Conservation (phyloP, 2,113 vertebrate genomes). For the Corythoichthys haematopterus region DNA sequence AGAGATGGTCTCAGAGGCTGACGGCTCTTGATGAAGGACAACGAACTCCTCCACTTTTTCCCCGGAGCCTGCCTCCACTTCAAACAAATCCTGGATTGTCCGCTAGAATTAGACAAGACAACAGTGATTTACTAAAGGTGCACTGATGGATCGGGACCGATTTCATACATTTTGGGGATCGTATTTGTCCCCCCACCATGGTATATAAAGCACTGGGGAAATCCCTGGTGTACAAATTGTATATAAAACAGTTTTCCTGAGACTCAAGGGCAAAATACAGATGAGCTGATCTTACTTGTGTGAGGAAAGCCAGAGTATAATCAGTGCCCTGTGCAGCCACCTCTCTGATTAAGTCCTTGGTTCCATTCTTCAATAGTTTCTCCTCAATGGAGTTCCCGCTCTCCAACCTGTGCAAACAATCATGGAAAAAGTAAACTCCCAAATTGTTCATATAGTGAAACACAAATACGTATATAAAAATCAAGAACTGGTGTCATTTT, state of each 20-base stretch:
- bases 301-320: slow-evolving; percentile 88
- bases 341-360: slow-evolving; percentile 90
- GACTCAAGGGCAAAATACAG: neutral
- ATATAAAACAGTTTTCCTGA: neutral
- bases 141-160: neutral
- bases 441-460: neutral
- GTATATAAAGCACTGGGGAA: no score
- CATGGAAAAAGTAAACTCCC: neutral
- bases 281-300: slow-evolving; percentile 72
- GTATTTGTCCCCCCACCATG: no score
- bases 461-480: neutral
- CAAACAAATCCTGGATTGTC: slow-evolving; percentile 91
- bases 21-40: slow-evolving; percentile 87
- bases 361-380: slow-evolving; percentile 89
- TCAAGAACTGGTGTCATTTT: neutral
- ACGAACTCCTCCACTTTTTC: slow-evolving; percentile 92
- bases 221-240: neutral
- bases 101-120: slow-evolving; percentile 64
- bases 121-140: neutral
- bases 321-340: slow-evolving; percentile 91
- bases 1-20: slow-evolving; percentile 84
- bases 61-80: slow-evolving; percentile 83
- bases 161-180: no score
- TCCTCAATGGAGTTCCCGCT: slow-evolving; percentile 92
- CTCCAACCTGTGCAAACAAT: slow-evolving; percentile 73